Conservation (phyloP, 2,888 invertebrate species). For the Eledona agricola region DNA sequence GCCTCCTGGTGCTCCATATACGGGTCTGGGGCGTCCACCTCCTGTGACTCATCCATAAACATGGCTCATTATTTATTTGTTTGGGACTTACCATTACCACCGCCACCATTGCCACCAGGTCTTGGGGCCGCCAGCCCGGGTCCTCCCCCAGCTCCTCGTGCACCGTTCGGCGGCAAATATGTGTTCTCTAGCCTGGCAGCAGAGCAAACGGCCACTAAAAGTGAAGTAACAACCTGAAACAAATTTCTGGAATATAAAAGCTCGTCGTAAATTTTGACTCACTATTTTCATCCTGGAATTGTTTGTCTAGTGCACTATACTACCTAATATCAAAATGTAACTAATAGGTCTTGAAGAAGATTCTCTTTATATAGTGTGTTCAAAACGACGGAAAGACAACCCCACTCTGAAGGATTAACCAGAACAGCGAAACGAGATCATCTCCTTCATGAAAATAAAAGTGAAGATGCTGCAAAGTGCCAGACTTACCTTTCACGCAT, state of each 20-base stretch:
- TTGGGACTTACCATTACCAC: conserved; percentile 33
- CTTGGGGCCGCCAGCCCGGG: conserved; percentile 60
- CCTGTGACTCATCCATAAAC: too few species aligned
- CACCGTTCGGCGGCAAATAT: conserved; percentile 67
- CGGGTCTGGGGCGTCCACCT: conserved; percentile 38
- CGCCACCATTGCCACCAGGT: conserved; percentile 48
- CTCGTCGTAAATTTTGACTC: conserved; percentile 2
- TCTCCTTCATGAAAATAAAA: conserved; percentile 54
- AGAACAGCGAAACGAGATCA: conserved; percentile 56
- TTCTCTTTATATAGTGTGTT: conserved; percentile 26
- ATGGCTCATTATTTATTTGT: too few species aligned
- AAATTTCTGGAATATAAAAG: conserved; percentile 1
- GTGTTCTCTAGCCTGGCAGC: conserved; percentile 67
- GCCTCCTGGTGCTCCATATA: conserved; percentile 44
- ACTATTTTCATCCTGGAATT: conserved; percentile 20
- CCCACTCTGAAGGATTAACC: conserved; percentile 46
- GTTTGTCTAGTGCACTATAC: conserved; percentile 17
- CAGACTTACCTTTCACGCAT: conserved; percentile 39
- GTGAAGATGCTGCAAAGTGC: conserved; percentile 37
- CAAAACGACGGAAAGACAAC: conserved; percentile 20
- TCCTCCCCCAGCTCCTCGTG: conserved; percentile 62
- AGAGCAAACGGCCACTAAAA: conserved; percentile 58
- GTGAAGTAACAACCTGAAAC: conserved; percentile 12
- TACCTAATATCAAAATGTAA: conserved; percentile 11
- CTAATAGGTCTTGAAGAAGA: conserved; percentile 21